A percentile compares a stretch with the other conserved stretches of the same genome.
phyloP scores from a whole-genome alignment of 2,113 vertebrate species.

The Sterna hirundo region DNA sequence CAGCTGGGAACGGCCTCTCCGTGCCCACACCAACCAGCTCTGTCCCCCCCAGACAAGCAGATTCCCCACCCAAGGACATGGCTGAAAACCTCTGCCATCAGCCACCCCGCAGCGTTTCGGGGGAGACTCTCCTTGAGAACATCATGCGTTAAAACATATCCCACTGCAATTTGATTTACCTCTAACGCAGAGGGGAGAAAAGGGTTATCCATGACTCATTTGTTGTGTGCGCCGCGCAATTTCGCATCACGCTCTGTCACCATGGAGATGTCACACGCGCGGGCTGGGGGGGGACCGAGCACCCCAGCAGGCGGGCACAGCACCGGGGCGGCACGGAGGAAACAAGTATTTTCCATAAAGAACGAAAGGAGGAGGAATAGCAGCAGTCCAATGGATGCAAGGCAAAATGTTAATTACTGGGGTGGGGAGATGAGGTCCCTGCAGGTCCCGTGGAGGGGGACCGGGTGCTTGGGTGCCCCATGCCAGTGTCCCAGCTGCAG shows the following conservation, averaged over 20 bases:
- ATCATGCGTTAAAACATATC: background rate
- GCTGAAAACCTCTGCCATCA: accelerated
- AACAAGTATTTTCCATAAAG: background rate
- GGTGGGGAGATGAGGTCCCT: background rate
- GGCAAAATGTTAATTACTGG: background rate
- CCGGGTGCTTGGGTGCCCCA: background rate
- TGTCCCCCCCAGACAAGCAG: background rate
- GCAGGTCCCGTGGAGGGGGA: background rate
- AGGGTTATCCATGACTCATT: background rate
- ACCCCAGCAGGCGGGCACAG: background rate
- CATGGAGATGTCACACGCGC: constrained; percentile 9
- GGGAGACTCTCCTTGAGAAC: background rate
- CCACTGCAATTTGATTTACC: background rate
- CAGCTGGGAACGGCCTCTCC: background rate
- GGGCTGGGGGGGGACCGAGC: background rate
- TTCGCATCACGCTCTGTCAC: background rate
- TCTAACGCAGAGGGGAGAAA: background rate
- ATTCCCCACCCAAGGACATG: background rate
- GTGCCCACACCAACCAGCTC: background rate
- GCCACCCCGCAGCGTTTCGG: accelerated
- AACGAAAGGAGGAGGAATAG: background rate
- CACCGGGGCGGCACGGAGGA: background rate
- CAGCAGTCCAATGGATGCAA: background rate
- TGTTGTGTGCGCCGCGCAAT: background rate
- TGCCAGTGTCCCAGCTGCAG: background rate